Conservation (phyloP, 2,113 vertebrate species). For the Erythrocebus patas region DNA sequence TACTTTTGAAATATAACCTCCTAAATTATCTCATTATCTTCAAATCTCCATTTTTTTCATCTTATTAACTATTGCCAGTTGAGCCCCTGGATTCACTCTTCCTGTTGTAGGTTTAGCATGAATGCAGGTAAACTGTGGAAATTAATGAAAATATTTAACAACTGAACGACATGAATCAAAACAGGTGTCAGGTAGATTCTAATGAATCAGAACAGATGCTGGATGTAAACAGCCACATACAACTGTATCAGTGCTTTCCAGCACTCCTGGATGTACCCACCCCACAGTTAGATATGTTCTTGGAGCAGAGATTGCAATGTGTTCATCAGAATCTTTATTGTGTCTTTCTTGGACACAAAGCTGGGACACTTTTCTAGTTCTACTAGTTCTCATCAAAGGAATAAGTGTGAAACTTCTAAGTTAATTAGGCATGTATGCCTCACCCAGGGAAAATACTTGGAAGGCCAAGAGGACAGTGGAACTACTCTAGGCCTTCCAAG, state of each 20-base stretch:
- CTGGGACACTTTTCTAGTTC: background rate
- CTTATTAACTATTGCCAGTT: background rate
- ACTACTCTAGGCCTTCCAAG: background rate
- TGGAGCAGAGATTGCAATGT: background rate
- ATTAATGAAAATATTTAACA: background rate
- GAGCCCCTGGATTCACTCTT: background rate
- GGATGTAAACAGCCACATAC: background rate
- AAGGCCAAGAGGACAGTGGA: background rate
- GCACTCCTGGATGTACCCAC: background rate
- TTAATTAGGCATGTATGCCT: background rate
- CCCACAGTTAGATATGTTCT: background rate
- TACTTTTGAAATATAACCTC: background rate
- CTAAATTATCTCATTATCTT: background rate
- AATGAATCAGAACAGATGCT: background rate
- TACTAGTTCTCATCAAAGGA: background rate
- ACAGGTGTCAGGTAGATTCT: background rate
- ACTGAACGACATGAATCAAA: background rate
- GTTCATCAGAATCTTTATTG: background rate
- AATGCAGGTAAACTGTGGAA: background rate
- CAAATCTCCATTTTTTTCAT: background rate
- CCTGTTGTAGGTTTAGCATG: background rate
- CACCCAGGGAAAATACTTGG: background rate
- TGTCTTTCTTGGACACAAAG: background rate
- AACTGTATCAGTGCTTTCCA: background rate
- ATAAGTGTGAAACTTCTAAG: background rate